Percentiles rank a stretch among this genome's conserved stretches.
phyloP scores from a whole-genome alignment of 1,140 invertebrate genomes.

The Lethrus apterus region DNA sequence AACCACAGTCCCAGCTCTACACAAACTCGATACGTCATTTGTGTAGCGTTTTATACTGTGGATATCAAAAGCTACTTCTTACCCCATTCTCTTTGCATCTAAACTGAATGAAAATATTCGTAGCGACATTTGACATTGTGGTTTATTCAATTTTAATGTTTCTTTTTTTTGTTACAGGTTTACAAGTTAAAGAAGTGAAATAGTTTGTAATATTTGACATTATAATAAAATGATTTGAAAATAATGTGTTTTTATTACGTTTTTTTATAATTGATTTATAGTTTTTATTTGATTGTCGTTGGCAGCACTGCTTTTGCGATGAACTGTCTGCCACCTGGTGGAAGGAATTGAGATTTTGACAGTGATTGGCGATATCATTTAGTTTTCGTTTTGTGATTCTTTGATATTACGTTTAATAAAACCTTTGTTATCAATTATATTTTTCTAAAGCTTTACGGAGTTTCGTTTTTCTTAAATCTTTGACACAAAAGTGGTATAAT shows the following conservation, averaged over 20 bases:
- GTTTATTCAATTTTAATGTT: conserved; percentile 16
- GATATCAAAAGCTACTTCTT: conserved; percentile 5
- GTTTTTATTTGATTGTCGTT: too few species aligned
- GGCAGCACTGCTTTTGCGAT: too few species aligned
- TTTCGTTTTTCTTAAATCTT: background rate
- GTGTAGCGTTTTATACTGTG: conserved; percentile 8
- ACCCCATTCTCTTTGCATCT: conserved; percentile 3
- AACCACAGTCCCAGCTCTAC: conserved; percentile 9
- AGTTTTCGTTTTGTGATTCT: too few species aligned
- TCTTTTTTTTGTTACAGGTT: conserved; percentile 51
- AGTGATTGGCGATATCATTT: too few species aligned
- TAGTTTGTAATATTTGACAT: too few species aligned
- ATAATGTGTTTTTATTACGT: conserved; percentile 4
- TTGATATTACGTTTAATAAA: too few species aligned
- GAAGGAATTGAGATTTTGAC: too few species aligned
- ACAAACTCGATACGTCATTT: conserved; percentile 1
- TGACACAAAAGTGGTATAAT: background rate
- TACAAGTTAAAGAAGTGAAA: conserved; percentile 79
- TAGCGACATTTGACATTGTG: background rate
- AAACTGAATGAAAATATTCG: conserved; percentile 4
- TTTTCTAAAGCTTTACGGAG: too few species aligned
- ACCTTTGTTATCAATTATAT: too few species aligned
- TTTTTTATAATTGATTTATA: conserved; percentile 2
- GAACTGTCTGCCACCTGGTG: too few species aligned
- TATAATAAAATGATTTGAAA: too few species aligned